Conservation (phyloP, 2,113 vertebrate species). For the Narcine bancroftii region DNA sequence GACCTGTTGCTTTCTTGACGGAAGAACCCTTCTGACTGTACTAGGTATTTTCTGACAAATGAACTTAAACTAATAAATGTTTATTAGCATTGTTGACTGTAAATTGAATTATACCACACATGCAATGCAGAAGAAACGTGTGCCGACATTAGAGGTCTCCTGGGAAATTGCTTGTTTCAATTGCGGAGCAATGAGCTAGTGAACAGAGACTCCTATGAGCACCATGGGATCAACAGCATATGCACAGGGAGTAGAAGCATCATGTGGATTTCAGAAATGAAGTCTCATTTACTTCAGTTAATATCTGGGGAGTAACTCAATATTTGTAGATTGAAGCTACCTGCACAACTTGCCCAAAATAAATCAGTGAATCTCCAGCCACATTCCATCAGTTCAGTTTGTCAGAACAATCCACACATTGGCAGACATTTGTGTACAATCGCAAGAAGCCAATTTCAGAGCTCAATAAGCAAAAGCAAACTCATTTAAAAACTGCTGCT, state of each 20-base stretch:
- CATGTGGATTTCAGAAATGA: neutral
- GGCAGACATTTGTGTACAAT: neutral
- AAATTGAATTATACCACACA: no score
- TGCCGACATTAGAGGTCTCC: neutral
- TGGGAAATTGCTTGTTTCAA: neutral
- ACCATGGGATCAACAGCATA: neutral
- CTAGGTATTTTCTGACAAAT: no score
- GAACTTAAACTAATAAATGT: no score
- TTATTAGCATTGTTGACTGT: no score
- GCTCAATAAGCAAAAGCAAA: constrained; percentile 14
- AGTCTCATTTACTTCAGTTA: neutral
- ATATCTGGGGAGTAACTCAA: neutral
- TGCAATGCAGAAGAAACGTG: no score
- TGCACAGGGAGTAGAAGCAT: neutral
- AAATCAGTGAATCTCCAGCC: neutral
- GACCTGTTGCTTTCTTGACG: no score
- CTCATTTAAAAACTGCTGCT: constrained; percentile 24
- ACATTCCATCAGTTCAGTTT: neutral
- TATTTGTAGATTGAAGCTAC: neutral
- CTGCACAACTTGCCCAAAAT: neutral
- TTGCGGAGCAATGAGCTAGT: neutral
- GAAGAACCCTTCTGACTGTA: no score
- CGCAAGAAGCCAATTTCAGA: constrained; percentile 8
- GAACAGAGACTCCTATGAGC: neutral
- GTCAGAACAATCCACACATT: neutral